Base-by-base conservation (phyloP, 2,888 invertebrate genomes). In the Eupithecia subumbrata region DNA sequence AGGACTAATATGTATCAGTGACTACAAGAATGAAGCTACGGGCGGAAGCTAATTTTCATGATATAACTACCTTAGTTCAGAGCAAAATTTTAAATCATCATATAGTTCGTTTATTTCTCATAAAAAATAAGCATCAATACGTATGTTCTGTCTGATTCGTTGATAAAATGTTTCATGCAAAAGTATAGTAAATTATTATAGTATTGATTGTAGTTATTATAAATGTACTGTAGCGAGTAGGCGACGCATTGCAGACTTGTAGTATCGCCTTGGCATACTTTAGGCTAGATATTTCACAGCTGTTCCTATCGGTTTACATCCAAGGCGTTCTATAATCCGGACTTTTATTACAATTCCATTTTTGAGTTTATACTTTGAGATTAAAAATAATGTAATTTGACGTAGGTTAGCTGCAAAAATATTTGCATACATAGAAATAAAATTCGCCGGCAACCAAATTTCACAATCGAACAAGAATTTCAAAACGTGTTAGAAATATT, bases 181-280 rank as follows among this genome's bases (percentile, higher is more conserved):
- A 52, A 63, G 71, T 73, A 73, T 69, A 69, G 73, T 34, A 64
- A n/a, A n/a, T n/a, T n/a, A n/a, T n/a, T n/a, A n/a, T n/a, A n/a
- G 70, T 16, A 66, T 37, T 74, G 43, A 74, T 69, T 45, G 25
- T 74, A 69, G 18, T 60, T 18, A 66, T 72, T 67, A 66, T 66
- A 43, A 45, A 70, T 73, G 45, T 43, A 25, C 25, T 11, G 69
- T 75, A 63, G 7, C 72, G 78, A 79, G 81, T 81, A 82, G 84
- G 81, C 84, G 83, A 85, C 82, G 74, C 75, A 73, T 74, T 79
- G 77, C 73, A 74, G 74, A 74, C 76, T 87, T 67, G 66, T 5
- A 66, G 66, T 67, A 40, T 67, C 11, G 83, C 88, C 88, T 88
- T 88, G 88, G 86, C 88, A 88, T 78, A 87, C 82, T 79, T 85